Evolutionary conservation across 2,113 vertebrate genomes (phyloP).

Genomic region (Muntiacus muntjak): DNA sequence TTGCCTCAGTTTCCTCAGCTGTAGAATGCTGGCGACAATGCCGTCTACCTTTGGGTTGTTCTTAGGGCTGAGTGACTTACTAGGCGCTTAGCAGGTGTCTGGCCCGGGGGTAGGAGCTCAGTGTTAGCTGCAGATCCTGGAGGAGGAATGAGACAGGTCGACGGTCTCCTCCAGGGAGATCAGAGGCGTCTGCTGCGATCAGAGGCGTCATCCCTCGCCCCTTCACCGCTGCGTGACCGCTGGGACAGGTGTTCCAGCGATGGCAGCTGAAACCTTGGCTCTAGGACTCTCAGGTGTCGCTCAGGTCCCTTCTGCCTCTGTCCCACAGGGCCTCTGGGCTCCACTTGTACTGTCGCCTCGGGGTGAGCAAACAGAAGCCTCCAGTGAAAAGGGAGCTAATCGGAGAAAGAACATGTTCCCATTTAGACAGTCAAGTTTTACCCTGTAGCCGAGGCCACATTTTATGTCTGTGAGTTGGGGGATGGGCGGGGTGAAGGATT

Average conservation of each 20-base stretch:
- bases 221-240: neutral
- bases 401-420: neutral
- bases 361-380: neutral
- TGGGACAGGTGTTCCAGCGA: neutral
- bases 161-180: neutral
- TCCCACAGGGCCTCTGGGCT: neutral
- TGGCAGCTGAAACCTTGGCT: neutral
- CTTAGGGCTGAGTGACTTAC: neutral
- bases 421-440: neutral
- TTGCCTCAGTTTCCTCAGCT: neutral
- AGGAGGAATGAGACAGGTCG: neutral
- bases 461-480: neutral
- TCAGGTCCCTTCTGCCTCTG: neutral
- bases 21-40: neutral
- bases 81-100: neutral
- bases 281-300: neutral
- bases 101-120: neutral
- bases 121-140: neutral
- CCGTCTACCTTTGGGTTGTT: neutral
- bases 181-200: neutral
- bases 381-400: neutral
- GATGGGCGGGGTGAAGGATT: neutral
- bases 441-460: neutral
- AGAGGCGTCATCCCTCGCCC: neutral
- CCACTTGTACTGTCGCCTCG: neutral